A percentile compares a stretch with the other conserved stretches of the same genome.
These are phyloP conservation scores for Drosophila setosimentum DNA, from an alignment of 2,888 invertebrate species.

Conservation along the genomic window DNA sequence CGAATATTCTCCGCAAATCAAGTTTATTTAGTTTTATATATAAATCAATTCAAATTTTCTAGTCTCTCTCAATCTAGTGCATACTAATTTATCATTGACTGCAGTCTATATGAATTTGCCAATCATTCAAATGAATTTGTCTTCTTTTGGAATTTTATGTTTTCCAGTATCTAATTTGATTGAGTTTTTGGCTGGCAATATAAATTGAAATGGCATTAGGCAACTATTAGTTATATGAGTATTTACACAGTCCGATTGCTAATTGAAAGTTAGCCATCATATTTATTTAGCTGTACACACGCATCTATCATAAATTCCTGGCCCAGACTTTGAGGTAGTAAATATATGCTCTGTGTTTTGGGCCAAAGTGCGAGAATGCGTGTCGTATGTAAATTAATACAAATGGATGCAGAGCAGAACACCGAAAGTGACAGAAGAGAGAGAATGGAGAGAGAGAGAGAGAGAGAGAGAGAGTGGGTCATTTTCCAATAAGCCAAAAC, in stretches of 20 bases:
- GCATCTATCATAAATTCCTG: constrained; percentile 62
- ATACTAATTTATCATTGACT: constrained; percentile 52
- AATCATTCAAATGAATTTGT: constrained; percentile 44
- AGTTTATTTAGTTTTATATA: not conserved
- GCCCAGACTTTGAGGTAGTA: constrained; percentile 5
- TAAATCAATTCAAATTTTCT: not conserved
- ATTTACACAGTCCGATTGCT: constrained; percentile 15
- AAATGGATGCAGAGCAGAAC: constrained; percentile 42
- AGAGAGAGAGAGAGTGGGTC: constrained; percentile 32
- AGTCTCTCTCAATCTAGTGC: not conserved
- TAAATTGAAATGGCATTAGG: constrained; percentile 7
- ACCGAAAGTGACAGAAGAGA: not conserved
- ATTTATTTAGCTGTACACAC: constrained; percentile 38
- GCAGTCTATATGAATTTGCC: constrained; percentile 23
- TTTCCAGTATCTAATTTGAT: not conserved
- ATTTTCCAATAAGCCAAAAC: constrained; percentile 57
- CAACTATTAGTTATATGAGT: constrained; percentile 16
- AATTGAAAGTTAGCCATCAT: constrained; percentile 44
- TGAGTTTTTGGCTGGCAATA: not conserved
- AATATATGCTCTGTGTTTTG: constrained; percentile 2
- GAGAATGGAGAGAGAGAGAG: constrained; percentile 17
- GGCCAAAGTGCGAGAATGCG: constrained; percentile 71
- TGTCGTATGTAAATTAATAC: constrained; percentile 82
- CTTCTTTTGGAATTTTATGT: constrained; percentile 13
- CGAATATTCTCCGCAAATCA: not conserved